Evolutionary conservation across 2,888 invertebrate species (phyloP).

Genomic region (Chaitophorus viminalis): DNA sequence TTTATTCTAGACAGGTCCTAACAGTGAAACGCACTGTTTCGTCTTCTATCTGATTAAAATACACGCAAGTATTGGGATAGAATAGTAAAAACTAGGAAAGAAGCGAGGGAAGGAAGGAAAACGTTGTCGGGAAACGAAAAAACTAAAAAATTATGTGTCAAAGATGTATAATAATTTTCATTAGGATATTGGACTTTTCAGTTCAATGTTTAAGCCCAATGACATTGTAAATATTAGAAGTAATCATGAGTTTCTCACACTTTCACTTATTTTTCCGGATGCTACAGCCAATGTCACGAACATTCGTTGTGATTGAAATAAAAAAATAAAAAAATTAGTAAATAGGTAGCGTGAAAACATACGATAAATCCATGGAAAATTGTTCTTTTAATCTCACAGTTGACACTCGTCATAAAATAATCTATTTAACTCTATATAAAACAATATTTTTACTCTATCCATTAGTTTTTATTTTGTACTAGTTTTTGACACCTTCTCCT

Average conservation of each 20-base stretch:
- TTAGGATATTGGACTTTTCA: conserved; percentile 12
- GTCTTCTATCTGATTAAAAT: conserved; percentile 44
- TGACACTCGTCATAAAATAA: neutral
- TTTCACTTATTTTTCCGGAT: conserved; percentile 59
- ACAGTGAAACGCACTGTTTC: conserved; percentile 49
- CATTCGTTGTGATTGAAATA: conserved; percentile 35
- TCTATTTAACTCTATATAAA: neutral
- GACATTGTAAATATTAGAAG: conserved; percentile 45
- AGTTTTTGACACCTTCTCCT: neutral
- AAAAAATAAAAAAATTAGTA: neutral
- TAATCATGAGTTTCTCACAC: conserved; percentile 56
- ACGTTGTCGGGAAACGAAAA: conserved; percentile 5
- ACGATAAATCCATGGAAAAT: conserved; percentile 34
- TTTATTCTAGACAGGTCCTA: conserved; percentile 56
- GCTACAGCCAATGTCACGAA: conserved; percentile 58
- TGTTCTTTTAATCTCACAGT: neutral
- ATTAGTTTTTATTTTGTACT: neutral
- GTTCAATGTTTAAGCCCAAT: conserved; percentile 35
- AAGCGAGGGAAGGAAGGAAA: neutral
- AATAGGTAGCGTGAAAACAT: conserved; percentile 33
- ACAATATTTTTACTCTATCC: neutral
- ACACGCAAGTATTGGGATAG: neutral
- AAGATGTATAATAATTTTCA: conserved; percentile 12
- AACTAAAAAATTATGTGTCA: conserved; percentile 3
- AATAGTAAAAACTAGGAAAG: neutral